phyloP scores from a whole-genome alignment of 1,140 invertebrate species.

The Melipona quadrifasciata region DNA sequence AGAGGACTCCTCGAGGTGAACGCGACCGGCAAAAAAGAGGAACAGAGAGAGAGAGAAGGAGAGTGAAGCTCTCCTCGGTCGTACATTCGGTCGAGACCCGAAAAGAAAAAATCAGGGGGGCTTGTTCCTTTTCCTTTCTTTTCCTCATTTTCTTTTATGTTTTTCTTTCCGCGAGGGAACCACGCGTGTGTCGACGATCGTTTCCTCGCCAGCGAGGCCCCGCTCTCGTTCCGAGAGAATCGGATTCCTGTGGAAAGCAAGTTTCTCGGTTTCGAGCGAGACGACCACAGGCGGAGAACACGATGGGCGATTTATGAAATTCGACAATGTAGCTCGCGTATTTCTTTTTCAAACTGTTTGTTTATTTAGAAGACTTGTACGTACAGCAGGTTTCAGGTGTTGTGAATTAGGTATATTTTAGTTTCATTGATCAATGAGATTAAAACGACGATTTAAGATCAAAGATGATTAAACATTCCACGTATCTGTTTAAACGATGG shows the following conservation, averaged over 20 bases:
- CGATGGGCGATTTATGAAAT: neutral
- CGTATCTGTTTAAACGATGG: no score
- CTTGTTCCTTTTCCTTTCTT: neutral
- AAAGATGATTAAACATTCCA: no score
- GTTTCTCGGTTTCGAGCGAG: neutral
- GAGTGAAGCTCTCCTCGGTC: neutral
- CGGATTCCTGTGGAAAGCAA: neutral
- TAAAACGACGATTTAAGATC: no score
- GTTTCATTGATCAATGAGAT: no score
- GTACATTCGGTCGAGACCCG: neutral
- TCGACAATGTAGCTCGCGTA: neutral
- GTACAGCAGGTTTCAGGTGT: no score
- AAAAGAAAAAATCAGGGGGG: neutral
- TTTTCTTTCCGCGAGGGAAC: neutral
- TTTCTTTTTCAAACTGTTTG: no score
- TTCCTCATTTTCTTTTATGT: no score
- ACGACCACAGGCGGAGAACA: neutral
- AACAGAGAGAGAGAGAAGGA: neutral
- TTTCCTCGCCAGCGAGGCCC: neutral
- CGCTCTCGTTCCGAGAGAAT: neutral
- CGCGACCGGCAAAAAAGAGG: slow-evolving; percentile 13
- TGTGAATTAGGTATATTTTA: no score
- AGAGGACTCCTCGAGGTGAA: slow-evolving; percentile 39
- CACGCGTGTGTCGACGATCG: neutral
- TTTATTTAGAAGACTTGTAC: no score